Conservation (phyloP, 2,888 invertebrate genomes). For the Pharmacophagus antenor region DNA sequence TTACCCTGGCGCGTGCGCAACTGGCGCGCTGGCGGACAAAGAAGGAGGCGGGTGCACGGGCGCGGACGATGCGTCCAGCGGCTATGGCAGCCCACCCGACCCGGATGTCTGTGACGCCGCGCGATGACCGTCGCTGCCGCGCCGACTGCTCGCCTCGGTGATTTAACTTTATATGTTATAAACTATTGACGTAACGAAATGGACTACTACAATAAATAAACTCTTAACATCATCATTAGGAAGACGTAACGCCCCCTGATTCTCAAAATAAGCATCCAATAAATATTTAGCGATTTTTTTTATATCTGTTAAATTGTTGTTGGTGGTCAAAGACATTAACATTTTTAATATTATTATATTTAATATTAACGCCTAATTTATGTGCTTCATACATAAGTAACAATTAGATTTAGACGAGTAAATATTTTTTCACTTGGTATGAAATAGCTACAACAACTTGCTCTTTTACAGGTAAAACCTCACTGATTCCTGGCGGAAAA, state of each 20-base stretch:
- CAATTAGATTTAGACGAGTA: no score
- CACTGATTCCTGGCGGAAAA: constrained; percentile 65
- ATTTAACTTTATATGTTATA: constrained; percentile 6
- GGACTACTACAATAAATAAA: background rate
- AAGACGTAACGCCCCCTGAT: no score
- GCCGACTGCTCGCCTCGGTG: constrained; percentile 76
- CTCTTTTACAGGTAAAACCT: constrained; percentile 65
- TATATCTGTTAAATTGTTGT: no score
- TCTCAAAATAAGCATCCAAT: no score
- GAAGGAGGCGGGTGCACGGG: constrained; percentile 70
- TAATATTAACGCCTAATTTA: no score
- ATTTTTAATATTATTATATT: no score
- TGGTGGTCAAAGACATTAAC: no score
- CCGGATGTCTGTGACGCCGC: constrained; percentile 82
- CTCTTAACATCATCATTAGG: background rate
- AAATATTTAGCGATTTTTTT: no score
- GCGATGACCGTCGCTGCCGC: constrained; percentile 74
- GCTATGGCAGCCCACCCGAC: constrained; percentile 88
- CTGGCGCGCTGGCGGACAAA: constrained; percentile 58
- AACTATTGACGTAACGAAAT: background rate
- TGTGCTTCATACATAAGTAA: no score
- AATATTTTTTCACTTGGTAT: background rate
- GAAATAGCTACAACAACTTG: background rate
- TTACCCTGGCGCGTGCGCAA: constrained; percentile 60
- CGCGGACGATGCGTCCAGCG: constrained; percentile 87